Evolutionary conservation across 2,113 vertebrate genomes (phyloP).

Genomic region (Cryptotis parvus): DNA sequence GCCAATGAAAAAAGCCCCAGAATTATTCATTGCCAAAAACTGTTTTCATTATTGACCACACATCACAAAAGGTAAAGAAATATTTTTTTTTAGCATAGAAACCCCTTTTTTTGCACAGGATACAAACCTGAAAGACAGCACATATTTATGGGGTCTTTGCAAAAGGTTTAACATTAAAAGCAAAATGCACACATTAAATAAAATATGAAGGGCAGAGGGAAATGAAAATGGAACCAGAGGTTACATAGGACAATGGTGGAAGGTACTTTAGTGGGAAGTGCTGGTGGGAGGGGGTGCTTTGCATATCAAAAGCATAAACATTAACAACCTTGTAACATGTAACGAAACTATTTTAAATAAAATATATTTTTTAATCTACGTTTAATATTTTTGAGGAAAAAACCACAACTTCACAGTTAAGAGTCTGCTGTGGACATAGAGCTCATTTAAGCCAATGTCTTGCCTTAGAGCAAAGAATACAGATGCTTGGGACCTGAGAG

Average conservation of each 20-base stretch:
- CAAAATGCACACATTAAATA: conserved; percentile 12
- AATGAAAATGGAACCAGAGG: no score
- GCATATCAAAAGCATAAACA: no score
- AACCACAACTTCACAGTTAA: neutral
- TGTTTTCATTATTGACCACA: neutral
- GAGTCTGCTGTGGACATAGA: neutral
- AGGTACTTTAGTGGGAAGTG: no score
- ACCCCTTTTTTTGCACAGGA: conserved; percentile 5
- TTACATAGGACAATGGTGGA: no score
- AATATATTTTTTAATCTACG: neutral
- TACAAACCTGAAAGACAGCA: neutral
- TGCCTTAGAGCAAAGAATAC: neutral
- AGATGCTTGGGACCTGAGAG: no score
- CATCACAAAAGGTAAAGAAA: neutral
- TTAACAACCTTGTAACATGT: no score
- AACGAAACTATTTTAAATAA: no score
- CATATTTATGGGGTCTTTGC: conserved; percentile 42
- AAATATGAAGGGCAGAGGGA: conserved; percentile 15
- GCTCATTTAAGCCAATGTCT: neutral
- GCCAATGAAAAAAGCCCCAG: no score
- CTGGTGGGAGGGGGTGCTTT: no score
- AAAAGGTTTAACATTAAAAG: conserved; percentile 40
- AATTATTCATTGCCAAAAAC: neutral
- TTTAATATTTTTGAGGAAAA: neutral
- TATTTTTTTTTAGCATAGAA: neutral